These are phyloP conservation scores for Elysia crispata DNA, from an alignment of 2,888 invertebrate species.

Conservation along the genomic window DNA sequence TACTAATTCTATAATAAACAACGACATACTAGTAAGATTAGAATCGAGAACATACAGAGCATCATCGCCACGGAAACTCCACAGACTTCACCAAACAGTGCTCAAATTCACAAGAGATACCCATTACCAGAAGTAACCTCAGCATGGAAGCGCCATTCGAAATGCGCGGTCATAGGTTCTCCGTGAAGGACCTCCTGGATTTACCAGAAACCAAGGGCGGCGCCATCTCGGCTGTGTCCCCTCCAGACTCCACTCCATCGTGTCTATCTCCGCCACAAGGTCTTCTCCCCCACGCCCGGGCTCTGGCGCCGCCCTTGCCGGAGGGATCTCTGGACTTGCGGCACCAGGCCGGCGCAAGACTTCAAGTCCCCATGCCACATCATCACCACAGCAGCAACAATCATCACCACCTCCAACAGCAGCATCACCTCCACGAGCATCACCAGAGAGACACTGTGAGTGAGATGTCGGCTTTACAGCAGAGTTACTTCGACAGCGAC, in stretches of 20 bases:
- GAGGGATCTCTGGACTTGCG: constrained; percentile 50
- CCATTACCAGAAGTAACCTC: not conserved
- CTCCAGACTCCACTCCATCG: constrained; percentile 9
- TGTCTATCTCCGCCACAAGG: constrained; percentile 56
- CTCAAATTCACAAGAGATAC: too few species aligned
- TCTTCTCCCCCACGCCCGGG: constrained; percentile 39
- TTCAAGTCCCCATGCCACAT: constrained; percentile 36
- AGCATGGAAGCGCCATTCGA: constrained; percentile 79
- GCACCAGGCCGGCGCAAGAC: constrained; percentile 33
- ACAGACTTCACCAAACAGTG: too few species aligned
- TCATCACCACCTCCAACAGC: not conserved
- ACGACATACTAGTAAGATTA: too few species aligned
- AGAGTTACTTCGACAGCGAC: constrained; percentile 69
- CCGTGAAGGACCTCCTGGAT: constrained; percentile 94
- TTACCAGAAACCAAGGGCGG: constrained; percentile 83
- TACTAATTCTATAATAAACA: too few species aligned
- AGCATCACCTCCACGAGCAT: constrained; percentile 9
- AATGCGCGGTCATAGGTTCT: constrained; percentile 89
- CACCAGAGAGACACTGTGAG: constrained; percentile 46
- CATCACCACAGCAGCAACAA: constrained; percentile 2
- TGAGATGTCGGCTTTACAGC: constrained; percentile 56
- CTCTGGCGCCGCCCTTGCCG: constrained; percentile 41
- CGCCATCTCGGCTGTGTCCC: constrained; percentile 67
- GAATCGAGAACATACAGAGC: too few species aligned
- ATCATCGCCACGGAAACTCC: too few species aligned